These are phyloP conservation scores for Lochmaea crataegi DNA, from an alignment of 2,888 invertebrate species.

Conservation along the genomic window DNA sequence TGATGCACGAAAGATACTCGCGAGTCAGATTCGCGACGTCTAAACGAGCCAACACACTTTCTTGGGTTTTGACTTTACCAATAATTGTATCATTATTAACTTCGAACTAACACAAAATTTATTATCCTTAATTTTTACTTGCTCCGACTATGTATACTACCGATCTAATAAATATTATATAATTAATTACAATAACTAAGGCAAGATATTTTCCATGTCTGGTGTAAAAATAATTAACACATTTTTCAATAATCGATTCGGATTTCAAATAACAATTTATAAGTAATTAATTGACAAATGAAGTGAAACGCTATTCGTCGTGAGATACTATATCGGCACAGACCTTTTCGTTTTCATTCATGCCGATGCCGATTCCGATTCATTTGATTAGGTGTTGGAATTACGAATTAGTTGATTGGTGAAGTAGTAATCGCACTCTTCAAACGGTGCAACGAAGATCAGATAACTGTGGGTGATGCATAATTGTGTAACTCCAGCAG, in stretches of 20 bases:
- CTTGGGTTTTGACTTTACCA: too few relatives aligned
- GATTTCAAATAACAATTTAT: not conserved
- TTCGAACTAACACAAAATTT: too few relatives aligned
- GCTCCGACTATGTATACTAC: too few relatives aligned
- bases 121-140: too few relatives aligned
- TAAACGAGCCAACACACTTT: too few relatives aligned
- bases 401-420: conserved; percentile 13
- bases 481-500: not conserved
- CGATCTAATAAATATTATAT: not conserved
- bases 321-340: conserved; percentile 22
- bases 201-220: not conserved
- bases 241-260: conserved; percentile 7
- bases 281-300: conserved; percentile 29
- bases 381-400: conserved; percentile 17
- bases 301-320: conserved; percentile 25
- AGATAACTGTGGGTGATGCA: not conserved
- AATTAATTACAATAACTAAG: not conserved
- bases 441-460: conserved; percentile 6
- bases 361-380: conserved; percentile 10
- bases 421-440: conserved; percentile 10
- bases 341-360: conserved; percentile 17
- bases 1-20: too few relatives aligned
- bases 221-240: not conserved
- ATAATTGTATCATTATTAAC: too few relatives aligned
- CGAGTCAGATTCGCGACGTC: too few relatives aligned